Conservation (phyloP, 2,797 vertebrate species). For the Danio aesculapii region DNA sequence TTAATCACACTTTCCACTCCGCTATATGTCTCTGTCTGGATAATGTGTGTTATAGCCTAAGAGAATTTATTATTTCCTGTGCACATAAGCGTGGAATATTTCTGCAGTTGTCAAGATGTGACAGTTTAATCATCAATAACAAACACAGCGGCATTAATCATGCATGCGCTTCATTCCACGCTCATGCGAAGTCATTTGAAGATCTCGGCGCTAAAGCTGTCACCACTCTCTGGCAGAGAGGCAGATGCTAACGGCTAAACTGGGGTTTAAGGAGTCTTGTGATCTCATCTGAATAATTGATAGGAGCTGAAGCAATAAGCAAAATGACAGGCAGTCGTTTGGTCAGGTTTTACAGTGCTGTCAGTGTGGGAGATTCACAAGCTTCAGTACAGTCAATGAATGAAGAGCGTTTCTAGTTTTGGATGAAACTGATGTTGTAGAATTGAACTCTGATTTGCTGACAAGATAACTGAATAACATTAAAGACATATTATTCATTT, state of each 20-base stretch:
- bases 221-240: neutral
- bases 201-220: constrained; percentile 23
- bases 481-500: neutral
- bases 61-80: constrained; percentile 56
- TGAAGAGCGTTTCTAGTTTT: neutral
- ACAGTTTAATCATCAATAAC: constrained; percentile 56
- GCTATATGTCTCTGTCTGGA: constrained; percentile 48
- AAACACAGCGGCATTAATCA: constrained; percentile 48
- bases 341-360: neutral
- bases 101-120: constrained; percentile 47
- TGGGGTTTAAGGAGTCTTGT: constrained; percentile 9
- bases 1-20: constrained; percentile 56
- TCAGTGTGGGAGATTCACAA: neutral
- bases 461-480: neutral
- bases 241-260: neutral
- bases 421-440: neutral
- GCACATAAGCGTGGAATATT: constrained; percentile 48
- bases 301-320: neutral
- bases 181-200: constrained; percentile 18
- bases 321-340: neutral
- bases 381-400: neutral
- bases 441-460: neutral
- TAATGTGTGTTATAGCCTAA: constrained; percentile 53
- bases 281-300: constrained; percentile 30
- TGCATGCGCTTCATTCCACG: constrained; percentile 1